These are phyloP conservation scores for Lasiommata megera DNA, from an alignment of 2,888 invertebrate genomes.

Conservation along the genomic window DNA sequence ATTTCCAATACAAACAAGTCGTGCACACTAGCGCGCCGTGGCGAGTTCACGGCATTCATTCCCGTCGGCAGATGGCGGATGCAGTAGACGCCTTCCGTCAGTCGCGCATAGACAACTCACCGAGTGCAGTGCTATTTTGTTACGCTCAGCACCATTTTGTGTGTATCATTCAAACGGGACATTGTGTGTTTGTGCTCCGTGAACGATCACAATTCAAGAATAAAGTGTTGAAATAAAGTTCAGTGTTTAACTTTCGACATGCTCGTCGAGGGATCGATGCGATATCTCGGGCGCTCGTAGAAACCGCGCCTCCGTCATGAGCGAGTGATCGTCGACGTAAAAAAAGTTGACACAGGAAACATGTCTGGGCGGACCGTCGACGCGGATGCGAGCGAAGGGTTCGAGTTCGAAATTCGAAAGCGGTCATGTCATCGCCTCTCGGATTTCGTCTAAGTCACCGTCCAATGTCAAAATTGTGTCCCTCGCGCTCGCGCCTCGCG, in stretches of 20 bases:
- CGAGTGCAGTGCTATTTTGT: conserved; percentile 66
- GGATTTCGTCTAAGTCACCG: conserved; percentile 80
- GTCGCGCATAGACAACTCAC: conserved; percentile 79
- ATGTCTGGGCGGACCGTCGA: conserved; percentile 79
- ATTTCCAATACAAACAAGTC: conserved; percentile 47
- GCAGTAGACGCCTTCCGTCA: conserved; percentile 77
- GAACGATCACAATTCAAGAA: conserved; percentile 67
- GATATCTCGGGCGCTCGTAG: conserved; percentile 76
- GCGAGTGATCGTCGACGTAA: conserved; percentile 78
- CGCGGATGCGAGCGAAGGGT: conserved; percentile 79
- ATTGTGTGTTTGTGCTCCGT: conserved; percentile 79
- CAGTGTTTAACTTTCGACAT: conserved; percentile 73
- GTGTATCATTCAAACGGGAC: conserved; percentile 78
- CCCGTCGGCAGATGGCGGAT: conserved; percentile 81
- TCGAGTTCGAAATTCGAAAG: conserved; percentile 81
- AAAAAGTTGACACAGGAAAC: conserved; percentile 80
- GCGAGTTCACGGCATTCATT: conserved; percentile 76
- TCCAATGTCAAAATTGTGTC: conserved; percentile 80
- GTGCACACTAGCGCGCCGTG: conserved; percentile 52
- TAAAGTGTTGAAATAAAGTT: conserved; percentile 53
- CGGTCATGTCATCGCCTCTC: conserved; percentile 81
- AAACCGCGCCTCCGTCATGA: conserved; percentile 80
- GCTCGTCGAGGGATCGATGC: conserved; percentile 72
- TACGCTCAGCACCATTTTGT: conserved; percentile 77
- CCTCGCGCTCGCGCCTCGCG: conserved; percentile 75